Percentiles rank a stretch among this genome's conserved stretches.
Conservation (phyloP, 2,888 invertebrate genomes). For the Drosophila prolongata region DNA sequence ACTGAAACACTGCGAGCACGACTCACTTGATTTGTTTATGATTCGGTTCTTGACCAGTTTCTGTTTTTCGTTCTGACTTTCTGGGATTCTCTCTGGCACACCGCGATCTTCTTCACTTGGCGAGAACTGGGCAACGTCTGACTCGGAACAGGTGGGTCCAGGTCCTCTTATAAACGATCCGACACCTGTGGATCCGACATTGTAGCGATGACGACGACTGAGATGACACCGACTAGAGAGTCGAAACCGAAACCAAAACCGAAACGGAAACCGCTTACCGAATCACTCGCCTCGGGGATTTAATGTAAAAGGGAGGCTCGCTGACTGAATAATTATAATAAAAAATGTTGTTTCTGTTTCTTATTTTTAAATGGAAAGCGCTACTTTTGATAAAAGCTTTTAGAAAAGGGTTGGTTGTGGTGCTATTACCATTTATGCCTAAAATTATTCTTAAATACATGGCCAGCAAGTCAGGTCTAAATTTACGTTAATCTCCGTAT, state of each 20-base stretch:
- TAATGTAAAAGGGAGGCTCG: slow-evolving; percentile 40
- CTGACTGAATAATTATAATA: slow-evolving; percentile 46
- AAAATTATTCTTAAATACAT: too few relatives aligned
- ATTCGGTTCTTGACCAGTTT: slow-evolving; percentile 37
- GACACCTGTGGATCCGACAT: slow-evolving; percentile 41
- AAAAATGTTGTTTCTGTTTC: slow-evolving; percentile 11
- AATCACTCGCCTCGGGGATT: slow-evolving; percentile 18
- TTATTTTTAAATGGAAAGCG: neutral
- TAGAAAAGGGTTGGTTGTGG: too few relatives aligned
- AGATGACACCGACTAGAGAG: slow-evolving; percentile 7
- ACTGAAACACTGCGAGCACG: slow-evolving; percentile 17
- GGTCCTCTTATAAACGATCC: slow-evolving; percentile 76
- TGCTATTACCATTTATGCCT: too few relatives aligned
- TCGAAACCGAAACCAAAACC: neutral
- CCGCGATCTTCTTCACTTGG: slow-evolving; percentile 60
- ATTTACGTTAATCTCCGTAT: too few relatives aligned
- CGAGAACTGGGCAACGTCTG: slow-evolving; percentile 70
- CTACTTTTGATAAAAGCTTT: neutral
- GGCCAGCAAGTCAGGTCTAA: too few relatives aligned
- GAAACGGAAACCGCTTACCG: neutral
- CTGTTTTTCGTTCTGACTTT: slow-evolving; percentile 6
- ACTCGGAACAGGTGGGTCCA: slow-evolving; percentile 68
- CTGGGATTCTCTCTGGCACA: slow-evolving; percentile 24
- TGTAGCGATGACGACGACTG: slow-evolving; percentile 34
- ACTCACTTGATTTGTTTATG: slow-evolving; percentile 45